phyloP scores from a whole-genome alignment of 1,140 invertebrate species.

The Diploscapter pachys region DNA sequence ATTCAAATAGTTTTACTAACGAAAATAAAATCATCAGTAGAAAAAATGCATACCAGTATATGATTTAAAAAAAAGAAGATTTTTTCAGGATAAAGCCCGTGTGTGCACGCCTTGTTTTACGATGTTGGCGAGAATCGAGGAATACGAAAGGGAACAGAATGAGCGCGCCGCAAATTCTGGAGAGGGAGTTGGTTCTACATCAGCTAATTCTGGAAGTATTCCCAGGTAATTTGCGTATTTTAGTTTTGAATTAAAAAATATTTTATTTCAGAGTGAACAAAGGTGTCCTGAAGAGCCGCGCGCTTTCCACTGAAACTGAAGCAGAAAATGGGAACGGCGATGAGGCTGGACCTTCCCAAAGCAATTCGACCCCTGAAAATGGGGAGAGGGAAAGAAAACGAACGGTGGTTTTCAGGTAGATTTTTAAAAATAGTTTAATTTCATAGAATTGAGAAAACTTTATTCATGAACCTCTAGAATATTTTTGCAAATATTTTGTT shows the following conservation, averaged over 20 bases:
- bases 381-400: too few relatives aligned
- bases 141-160: conserved; percentile 4
- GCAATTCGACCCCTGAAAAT: too few relatives aligned
- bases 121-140: conserved; percentile 24
- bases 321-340: not conserved
- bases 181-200: too few relatives aligned
- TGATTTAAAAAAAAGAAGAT: too few relatives aligned
- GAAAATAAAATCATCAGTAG: too few relatives aligned
- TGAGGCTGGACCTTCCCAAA: too few relatives aligned
- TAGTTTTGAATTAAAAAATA: too few relatives aligned
- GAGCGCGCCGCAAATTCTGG: not conserved
- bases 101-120: conserved; percentile 20
- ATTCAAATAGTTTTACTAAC: too few relatives aligned
- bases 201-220: too few relatives aligned
- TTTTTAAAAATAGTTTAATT: not conserved
- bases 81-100: not conserved
- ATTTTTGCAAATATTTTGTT: not conserved
- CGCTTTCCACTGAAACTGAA: not conserved
- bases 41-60: too few relatives aligned
- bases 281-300: conserved; percentile 20
- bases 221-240: too few relatives aligned
- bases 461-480: not conserved
- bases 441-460: too few relatives aligned
- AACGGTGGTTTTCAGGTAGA: conserved; percentile 2
- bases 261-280: not conserved